Base-by-base conservation (phyloP, 1,140 invertebrate genomes). In the Drosophila miranda region DNA sequence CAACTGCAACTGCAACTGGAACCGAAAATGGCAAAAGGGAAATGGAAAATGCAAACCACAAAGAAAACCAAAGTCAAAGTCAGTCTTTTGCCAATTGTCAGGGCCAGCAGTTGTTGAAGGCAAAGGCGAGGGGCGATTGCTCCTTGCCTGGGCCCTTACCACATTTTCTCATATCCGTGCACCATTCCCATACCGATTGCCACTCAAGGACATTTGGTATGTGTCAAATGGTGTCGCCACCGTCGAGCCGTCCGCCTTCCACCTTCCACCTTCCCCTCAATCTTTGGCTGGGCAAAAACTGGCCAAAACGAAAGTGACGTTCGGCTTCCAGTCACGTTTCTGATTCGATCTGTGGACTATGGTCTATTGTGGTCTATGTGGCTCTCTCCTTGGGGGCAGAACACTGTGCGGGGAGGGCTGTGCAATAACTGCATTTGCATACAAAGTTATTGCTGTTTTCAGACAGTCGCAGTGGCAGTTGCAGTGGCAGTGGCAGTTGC, bases 351-450 rank as follows among this genome's bases (percentile, higher is more conserved):
- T 54, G 57, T 46, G 41, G 19, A 38, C 49, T 23, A 23, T 46
- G 41, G 19, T 38, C 49, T 23, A 23, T 23, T 44, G 54, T 48
- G 59, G 50, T 55, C 56, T 61, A 54, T 52, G 61, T 28, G 19
- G 23, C 19, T 38, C 56, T 74, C 26, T 52, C 46, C 54, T 56
- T 41, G 48, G 19, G 45, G 19, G 45, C 45, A 48, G 56, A 57
- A 72, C 71, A 57, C 55, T 58, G 57, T 50, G 42, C 49, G 28
- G 19, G 19, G 42, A 16, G 30, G n/a, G 48, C 14, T 28, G 3
- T 34, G 48, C 63, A 45, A 30, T 34, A 57, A n/a, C 52, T 62
- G 56, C 55, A 86, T 86, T 86, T 80, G 80, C 80, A 82, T 82
- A 75, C 45, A 30, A 58, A 70, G 53, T 78, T 72, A 50, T 63